Conservation (phyloP, 1,140 invertebrate genomes). For the Pseudomyrmex cubaensis region DNA sequence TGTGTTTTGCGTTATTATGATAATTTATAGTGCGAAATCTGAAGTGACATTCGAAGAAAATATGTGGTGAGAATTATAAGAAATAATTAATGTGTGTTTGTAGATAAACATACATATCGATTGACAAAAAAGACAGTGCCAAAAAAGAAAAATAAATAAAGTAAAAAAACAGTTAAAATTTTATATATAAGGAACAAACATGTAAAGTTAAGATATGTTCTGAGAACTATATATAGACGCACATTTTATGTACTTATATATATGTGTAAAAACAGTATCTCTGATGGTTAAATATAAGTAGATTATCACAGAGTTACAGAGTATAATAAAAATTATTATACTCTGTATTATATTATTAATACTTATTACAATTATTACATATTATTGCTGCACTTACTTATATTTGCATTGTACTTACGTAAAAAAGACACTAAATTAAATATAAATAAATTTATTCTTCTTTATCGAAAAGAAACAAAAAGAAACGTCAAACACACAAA, state of each 20-base stretch:
- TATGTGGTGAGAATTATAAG: too few relatives aligned
- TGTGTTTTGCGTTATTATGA: conserved; percentile 35
- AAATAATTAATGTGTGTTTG: conserved; percentile 1
- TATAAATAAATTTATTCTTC: background rate
- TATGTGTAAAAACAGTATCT: background rate
- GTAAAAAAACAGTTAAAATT: conserved; percentile 17
- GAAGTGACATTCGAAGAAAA: conserved; percentile 50
- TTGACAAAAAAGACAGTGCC: conserved; percentile 34
- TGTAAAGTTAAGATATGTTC: too few relatives aligned
- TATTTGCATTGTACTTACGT: conserved; percentile 23
- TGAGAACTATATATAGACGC: background rate
- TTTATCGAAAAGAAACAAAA: conserved; percentile 1
- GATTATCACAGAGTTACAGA: background rate
- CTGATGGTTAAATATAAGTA: conserved; percentile 12
- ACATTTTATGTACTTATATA: background rate
- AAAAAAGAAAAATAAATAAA: conserved; percentile 6
- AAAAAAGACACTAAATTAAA: too few relatives aligned
- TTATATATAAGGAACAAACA: background rate
- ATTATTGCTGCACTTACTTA: conserved; percentile 14
- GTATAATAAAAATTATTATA: conserved; percentile 14
- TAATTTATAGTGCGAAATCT: conserved; percentile 47
- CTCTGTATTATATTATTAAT: too few relatives aligned
- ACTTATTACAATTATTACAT: background rate
- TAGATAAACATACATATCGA: background rate
- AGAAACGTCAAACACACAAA: background rate